Base-by-base conservation (phyloP, 2,888 invertebrate species). In the Pristionchus exspectatus region DNA sequence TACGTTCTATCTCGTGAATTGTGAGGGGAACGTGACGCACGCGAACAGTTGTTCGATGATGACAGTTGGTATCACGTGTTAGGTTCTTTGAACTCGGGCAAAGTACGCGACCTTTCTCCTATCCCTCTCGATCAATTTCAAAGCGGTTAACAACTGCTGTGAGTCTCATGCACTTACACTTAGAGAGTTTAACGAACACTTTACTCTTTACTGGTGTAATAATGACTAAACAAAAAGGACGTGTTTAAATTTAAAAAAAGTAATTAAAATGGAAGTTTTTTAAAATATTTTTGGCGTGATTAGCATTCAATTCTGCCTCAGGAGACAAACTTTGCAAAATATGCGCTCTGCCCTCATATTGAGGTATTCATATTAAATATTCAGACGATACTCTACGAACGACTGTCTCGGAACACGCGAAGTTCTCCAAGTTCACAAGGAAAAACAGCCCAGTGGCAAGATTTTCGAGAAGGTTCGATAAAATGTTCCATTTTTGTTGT, bases 401-500 rank as follows among this genome's bases (percentile, higher is more conserved):
- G 89, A 90, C 89, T 94, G 96, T 91, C 94, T 96, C 90, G 96
- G 96, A 30, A 95, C 95, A 0, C 93, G 96, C 16, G 95, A 95
- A 90, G 93, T 96, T 5, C 87, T 93, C n/a, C 93, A 97, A 90
- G 98, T 98, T 95, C 98, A 98, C 95, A 98, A 98, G 95, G 99
- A 99, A 95, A 96, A 97, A 24, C 98, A 99, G 95, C 97, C 97
- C 1, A 98, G 98, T 95, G 99, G 99, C 85, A 96, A 98, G 92
- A 96, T 98, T 87, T 99, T 99, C 95, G 98, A 98, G 96, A 99
- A 99, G 97, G 97, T 97, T 14, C 38, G 69, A 30, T 10, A 27
- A 30, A 33, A 87, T 44, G 72, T 30, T 4, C 38, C n/a, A 24
- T 38, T 2, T 50, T 66, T n/a, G 10, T 74, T n/a, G n/a, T 21